phyloP scores from a whole-genome alignment of 2,113 vertebrate genomes.

The Poicephalus gulielmi region DNA sequence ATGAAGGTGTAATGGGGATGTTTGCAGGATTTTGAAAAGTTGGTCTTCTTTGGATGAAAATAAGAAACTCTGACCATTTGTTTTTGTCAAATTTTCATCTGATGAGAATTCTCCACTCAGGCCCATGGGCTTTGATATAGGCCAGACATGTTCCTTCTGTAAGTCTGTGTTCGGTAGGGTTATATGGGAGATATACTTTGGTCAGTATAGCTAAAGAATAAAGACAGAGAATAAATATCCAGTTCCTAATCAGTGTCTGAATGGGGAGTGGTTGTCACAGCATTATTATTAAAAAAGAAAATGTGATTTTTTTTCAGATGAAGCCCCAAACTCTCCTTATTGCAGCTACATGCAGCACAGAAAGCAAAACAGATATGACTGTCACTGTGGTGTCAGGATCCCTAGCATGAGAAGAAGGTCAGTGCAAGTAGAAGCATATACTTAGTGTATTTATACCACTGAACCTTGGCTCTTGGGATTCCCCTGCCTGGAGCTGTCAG shows the following conservation, averaged over 20 bases:
- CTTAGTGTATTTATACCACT: not conserved
- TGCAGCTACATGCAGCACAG: not conserved
- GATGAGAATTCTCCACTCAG: not conserved
- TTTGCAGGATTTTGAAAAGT: not conserved
- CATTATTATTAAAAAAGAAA: not conserved
- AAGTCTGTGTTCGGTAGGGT: not conserved
- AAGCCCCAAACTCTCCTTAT: not conserved
- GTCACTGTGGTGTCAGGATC: not conserved
- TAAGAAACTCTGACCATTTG: not conserved
- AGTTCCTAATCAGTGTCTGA: not conserved
- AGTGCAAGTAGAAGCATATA: not conserved
- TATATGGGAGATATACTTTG: not conserved
- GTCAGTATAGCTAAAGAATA: not conserved
- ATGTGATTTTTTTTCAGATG: not conserved
- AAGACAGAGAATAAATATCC: not conserved
- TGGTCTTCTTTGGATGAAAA: not conserved
- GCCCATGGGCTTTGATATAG: not conserved
- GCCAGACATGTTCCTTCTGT: not conserved
- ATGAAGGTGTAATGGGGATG: not conserved
- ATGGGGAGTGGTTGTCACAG: not conserved
- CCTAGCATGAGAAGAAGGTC: not conserved
- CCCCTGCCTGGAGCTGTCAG: not conserved
- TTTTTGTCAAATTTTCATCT: not conserved
- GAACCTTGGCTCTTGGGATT: not conserved
- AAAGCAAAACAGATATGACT: not conserved